Evolutionary conservation across 2,797 vertebrate species (phyloP).

Genomic region (Cossypha caffra): DNA sequence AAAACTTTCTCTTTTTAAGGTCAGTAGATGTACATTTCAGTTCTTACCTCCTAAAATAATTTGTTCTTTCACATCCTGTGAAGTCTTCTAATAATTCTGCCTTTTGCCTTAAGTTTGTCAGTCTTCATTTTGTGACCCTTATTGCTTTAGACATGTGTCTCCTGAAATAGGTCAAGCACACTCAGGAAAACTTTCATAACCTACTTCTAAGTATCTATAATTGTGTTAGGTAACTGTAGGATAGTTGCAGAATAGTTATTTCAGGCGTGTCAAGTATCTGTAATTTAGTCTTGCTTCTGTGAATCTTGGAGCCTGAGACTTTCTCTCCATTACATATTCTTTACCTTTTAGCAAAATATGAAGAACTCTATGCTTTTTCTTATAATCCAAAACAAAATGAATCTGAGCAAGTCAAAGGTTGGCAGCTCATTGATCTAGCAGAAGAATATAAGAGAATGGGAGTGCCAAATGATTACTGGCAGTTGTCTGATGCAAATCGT

Average conservation of each 20-base stretch:
- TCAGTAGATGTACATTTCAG: background rate
- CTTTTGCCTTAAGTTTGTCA: background rate
- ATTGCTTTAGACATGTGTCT: background rate
- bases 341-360: slow-evolving; percentile 61
- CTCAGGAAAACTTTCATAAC: background rate
- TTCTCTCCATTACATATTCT: background rate
- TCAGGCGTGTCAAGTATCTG: background rate
- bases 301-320: background rate
- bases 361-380: slow-evolving; percentile 96
- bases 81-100: background rate
- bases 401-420: slow-evolving; percentile 88
- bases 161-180: background rate
- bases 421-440: slow-evolving; percentile 90
- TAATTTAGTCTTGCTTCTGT: background rate
- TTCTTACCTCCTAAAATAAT: background rate
- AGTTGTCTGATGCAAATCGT: slow-evolving; percentile 92
- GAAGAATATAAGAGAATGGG: slow-evolving; percentile 95
- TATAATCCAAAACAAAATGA: slow-evolving; percentile 98
- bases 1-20: background rate
- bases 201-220: background rate
- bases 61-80: background rate
- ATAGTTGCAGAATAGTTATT: background rate
- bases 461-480: slow-evolving; percentile 92
- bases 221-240: background rate
- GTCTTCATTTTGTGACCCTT: background rate